Evolutionary conservation across 1,140 invertebrate species (phyloP).

Genomic region (Aphaenogaster ashmeadi): DNA sequence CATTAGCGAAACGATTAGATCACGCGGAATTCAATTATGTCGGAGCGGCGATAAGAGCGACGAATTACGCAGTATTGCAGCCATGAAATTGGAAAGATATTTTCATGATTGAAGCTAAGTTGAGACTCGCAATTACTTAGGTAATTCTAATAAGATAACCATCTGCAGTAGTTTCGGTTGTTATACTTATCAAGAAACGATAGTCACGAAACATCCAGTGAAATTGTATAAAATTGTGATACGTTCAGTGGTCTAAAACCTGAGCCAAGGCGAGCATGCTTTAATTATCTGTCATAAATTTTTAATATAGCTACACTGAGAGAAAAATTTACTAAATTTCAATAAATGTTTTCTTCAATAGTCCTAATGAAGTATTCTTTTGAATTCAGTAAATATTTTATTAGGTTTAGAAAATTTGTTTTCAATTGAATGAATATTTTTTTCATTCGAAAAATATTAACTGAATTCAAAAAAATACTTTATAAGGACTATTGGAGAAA

Average conservation of each 20-base stretch:
- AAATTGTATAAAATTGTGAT: not conserved
- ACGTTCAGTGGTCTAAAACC: not conserved
- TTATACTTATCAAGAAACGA: not conserved
- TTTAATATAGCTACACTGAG: not conserved
- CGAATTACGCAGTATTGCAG: constrained; percentile 18
- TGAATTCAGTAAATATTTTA: too few relatives aligned
- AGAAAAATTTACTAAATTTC: too few relatives aligned
- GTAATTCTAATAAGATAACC: constrained; percentile 15
- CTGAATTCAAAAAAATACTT: too few relatives aligned
- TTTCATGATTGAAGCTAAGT: constrained; percentile 28
- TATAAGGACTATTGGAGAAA: too few relatives aligned
- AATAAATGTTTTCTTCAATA: too few relatives aligned
- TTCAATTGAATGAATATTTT: too few relatives aligned
- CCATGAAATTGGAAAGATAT: constrained; percentile 33
- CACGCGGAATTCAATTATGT: constrained; percentile 50
- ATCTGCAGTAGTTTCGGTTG: not conserved
- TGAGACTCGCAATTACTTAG: not conserved
- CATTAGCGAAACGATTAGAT: constrained; percentile 55
- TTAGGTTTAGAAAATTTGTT: too few relatives aligned
- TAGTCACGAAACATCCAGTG: not conserved
- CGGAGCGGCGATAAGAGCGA: constrained; percentile 31
- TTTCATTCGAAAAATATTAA: too few relatives aligned
- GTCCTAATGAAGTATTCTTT: too few relatives aligned
- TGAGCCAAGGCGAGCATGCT: not conserved
- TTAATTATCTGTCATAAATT: not conserved